Percentiles rank a stretch among this genome's conserved stretches.
These are phyloP conservation scores for Etheostoma cragini DNA, from an alignment of 2,113 vertebrate species.

Conservation along the genomic window DNA sequence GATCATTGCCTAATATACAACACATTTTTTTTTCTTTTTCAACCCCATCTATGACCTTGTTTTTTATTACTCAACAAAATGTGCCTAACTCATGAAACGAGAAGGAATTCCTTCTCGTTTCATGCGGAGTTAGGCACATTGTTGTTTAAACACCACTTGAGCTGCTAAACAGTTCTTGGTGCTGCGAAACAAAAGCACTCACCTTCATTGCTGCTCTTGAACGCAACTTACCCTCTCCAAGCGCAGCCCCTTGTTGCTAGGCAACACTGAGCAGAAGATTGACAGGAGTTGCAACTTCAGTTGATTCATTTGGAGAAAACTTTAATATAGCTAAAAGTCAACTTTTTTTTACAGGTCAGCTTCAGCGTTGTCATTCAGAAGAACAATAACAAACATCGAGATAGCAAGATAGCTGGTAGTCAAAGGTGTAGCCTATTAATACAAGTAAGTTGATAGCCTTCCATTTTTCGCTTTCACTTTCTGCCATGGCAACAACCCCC, in stretches of 20 bases:
- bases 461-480: slow-evolving; percentile 72
- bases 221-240: slow-evolving; percentile 47
- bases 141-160: not conserved
- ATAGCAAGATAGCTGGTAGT: not conserved
- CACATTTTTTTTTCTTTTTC: not conserved
- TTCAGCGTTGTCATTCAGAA: not conserved
- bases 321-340: slow-evolving; percentile 15
- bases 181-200: not conserved
- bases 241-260: slow-evolving; percentile 70
- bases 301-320: slow-evolving; percentile 42
- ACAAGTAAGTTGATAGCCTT: slow-evolving; percentile 64
- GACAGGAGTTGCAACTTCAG: slow-evolving; percentile 53
- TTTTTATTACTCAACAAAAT: not conserved
- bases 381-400: not conserved
- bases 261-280: slow-evolving; percentile 71
- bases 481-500: slow-evolving; percentile 72
- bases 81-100: not conserved
- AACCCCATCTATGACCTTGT: not conserved
- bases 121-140: no score
- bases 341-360: slow-evolving; percentile 5
- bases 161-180: not conserved
- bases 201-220: slow-evolving; percentile 55
- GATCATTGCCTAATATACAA: not conserved
- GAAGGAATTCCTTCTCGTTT: no score
- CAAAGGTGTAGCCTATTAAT: slow-evolving; percentile 18